Base-by-base conservation (phyloP, 2,888 invertebrate genomes). In the Mamestra brassicae region DNA sequence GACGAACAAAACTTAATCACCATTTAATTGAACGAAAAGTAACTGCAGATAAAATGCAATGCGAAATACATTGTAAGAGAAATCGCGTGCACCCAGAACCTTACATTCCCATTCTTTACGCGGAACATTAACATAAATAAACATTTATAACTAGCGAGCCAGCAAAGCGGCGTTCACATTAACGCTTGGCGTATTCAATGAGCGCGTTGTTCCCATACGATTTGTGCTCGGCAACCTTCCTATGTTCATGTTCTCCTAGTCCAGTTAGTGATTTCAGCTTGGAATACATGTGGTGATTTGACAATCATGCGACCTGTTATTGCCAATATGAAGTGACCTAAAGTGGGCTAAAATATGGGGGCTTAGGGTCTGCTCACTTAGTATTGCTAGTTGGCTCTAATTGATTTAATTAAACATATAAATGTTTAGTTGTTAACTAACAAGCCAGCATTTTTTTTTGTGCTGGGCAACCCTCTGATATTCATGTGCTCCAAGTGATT, bases 41-140 rank as follows among this genome's bases (percentile, higher is more conserved):
- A 54, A 75, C 57, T 83, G 63, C 83, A 70, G 75, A 79, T 83
- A 83, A 82, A 78, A 71, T 84, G 70, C 69, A 81, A 84, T 71
- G 84, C 70, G 76, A 81, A 81, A 72, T 76, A 76, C 84, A 81
- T 81, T 78, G 82, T 74, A 66, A 78, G 85, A 85, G 76, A 85
- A 78, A 85, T 85, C 74, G 72, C 70, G 73, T 78, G 80, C 75
- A 55, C 54, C 69, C 75, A 74, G 80, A 74, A 73, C 81, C 80
- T 79, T 81, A 84, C 75, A 78, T 75, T 80, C 58, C 58, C 81
- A 87, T 85, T 84, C 85, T 87, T 87, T 89, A 87, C 84, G 81
- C 71, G 68, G 52, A 13, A 78, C 81, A 90, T 91, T 90, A 87
- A 87, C 90, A 90, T 89, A 90, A 91, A 90, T 87, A 90, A 87